These are phyloP conservation scores for Haliaeetus leucogaster DNA, from an alignment of 2,113 vertebrate species.

Conservation along the genomic window DNA sequence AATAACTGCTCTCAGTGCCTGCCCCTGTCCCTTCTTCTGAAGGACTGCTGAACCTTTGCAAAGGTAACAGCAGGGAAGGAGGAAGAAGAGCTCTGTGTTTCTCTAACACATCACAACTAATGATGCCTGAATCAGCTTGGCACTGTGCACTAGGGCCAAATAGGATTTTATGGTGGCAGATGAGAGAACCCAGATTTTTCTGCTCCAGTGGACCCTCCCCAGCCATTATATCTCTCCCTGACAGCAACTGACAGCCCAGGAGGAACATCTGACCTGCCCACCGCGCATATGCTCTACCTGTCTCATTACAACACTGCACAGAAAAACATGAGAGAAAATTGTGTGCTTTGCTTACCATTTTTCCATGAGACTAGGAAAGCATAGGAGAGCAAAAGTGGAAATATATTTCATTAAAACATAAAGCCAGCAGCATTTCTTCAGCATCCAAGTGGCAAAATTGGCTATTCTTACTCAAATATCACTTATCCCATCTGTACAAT, in stretches of 20 bases:
- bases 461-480: neutral
- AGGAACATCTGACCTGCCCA: slow-evolving; percentile 27
- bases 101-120: neutral
- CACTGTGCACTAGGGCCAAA: neutral
- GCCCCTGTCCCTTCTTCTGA: neutral
- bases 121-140: neutral
- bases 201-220: slow-evolving; percentile 17
- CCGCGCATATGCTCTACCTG: neutral
- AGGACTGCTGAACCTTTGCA: neutral
- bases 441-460: neutral
- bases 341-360: slow-evolving; percentile 88
- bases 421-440: neutral
- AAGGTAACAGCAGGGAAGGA: neutral
- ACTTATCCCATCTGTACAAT: neutral
- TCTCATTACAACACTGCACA: neutral
- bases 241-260: slow-evolving; percentile 27
- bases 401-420: neutral
- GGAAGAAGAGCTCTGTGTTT: neutral
- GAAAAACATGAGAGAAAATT: neutral
- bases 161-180: neutral
- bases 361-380: slow-evolving; percentile 94
- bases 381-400: slow-evolving; percentile 75
- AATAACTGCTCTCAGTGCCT: neutral
- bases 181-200: neutral
- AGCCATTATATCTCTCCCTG: neutral